Evolutionary conservation across 2,113 vertebrate genomes (phyloP).

Genomic region (Oreocharis arfaki): DNA sequence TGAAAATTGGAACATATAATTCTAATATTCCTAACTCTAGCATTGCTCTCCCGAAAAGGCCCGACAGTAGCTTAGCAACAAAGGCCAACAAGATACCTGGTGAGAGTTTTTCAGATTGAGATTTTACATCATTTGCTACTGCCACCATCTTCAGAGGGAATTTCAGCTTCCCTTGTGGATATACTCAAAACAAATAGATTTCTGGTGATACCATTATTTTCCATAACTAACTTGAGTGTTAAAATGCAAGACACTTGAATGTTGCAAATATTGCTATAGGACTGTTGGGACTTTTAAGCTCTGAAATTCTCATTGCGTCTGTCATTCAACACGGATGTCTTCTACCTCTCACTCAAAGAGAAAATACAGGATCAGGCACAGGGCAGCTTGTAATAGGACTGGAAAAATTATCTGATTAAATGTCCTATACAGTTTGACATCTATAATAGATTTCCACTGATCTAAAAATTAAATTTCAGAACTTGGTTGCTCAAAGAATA

Average conservation of each 20-base stretch:
- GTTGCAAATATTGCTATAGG: neutral
- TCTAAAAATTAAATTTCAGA: constrained; percentile 34
- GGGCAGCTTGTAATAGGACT: neutral
- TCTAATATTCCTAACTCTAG: neutral
- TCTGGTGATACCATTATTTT: neutral
- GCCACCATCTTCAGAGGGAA: neutral
- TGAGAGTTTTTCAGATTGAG: neutral
- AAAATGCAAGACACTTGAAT: neutral
- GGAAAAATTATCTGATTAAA: constrained; percentile 1
- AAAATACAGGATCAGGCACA: neutral
- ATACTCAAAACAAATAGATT: neutral
- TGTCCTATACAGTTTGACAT: neutral
- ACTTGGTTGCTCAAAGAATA: neutral
- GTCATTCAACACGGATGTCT: neutral
- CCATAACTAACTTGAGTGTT: neutral
- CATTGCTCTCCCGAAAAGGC: neutral
- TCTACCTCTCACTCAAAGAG: neutral
- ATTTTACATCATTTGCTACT: neutral
- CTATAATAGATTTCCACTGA: neutral
- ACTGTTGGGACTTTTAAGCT: neutral
- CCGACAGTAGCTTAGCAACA: neutral
- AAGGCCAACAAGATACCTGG: neutral
- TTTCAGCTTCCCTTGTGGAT: neutral
- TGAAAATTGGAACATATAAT: neutral
- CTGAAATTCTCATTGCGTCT: neutral